Evolutionary conservation across 2,797 vertebrate species (phyloP), one percentile per base, ranked within the genome.

Genomic region (Syngnathus acus): DNA sequence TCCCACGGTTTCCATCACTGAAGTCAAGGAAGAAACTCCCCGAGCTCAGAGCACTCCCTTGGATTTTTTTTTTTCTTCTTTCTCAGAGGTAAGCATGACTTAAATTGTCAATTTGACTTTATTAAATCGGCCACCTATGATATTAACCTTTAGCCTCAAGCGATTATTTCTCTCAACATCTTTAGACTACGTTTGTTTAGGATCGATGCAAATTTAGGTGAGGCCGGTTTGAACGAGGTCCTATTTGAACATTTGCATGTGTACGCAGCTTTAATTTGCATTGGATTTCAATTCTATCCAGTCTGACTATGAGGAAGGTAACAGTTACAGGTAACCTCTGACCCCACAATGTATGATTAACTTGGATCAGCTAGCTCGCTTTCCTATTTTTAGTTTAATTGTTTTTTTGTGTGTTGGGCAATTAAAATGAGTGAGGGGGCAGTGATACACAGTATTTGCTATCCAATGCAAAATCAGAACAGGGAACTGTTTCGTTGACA

Each of bases 291-390:
- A 26, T 23, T 55, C 13, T 10, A 14, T 26, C 13, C 26, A 1
- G 32, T 9, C 26, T 57, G 14, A 57, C 2, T 13, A 6, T 32
- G 32, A 32, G 54, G 13, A 57, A 37, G 26, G n/a, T 17, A 10
- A 40, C 74, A 65, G 70, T 74, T 78, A 69, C 70, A 74, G 72
- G 0, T 59, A 23, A 23, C 16, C 65, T 50, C 62, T 67, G 68
- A 61, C 42, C 9, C 48, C 21, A 0, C 17, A 23, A 68, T 72
- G 19, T 71, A 84, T 87, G 72, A 87, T 86, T 89, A 84, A 84
- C 81, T 71, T 72, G 9, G n/a, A 51, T 13, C 76, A 77, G 70
- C 6, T 16, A 21, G 21, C 16, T 1, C 4, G 26, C 13, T 40
- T 40, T 64, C 64, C 45, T 63, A 37, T 39, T 59, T 59, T 59